A percentile compares a stretch with the other conserved stretches of the same genome.
phyloP scores from a whole-genome alignment of 1,140 invertebrate species.

The Sesamia nonagrioides region DNA sequence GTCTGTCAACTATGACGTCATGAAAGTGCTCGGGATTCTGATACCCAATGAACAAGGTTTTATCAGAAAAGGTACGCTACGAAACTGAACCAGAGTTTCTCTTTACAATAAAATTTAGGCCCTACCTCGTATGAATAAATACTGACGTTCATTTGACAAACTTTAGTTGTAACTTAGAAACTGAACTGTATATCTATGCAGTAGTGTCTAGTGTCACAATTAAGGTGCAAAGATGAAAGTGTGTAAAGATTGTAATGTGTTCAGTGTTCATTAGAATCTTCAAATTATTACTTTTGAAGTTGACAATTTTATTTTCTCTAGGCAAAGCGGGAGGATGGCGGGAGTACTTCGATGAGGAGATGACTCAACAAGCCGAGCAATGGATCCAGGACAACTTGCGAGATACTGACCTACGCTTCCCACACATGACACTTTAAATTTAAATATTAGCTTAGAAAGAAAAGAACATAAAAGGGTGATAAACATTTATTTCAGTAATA shows the following conservation, averaged over 20 bases:
- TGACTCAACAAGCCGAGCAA: constrained; percentile 88
- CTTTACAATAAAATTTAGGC: no score
- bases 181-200: no score
- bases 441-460: constrained; percentile 56
- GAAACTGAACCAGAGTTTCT: no score
- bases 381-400: constrained; percentile 90
- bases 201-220: no score
- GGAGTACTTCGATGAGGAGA: constrained; percentile 89
- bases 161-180: no score
- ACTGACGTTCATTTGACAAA: no score
- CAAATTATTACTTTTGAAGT: no score
- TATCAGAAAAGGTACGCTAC: constrained; percentile 87
- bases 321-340: constrained; percentile 90
- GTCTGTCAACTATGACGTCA: constrained; percentile 90
- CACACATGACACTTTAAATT: constrained; percentile 62
- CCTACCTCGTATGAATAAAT: no score
- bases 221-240: no score
- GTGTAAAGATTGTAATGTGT: no score
- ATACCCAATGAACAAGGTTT: constrained; percentile 87
- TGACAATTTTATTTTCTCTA: constrained; percentile 51
- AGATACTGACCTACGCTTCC: constrained; percentile 88
- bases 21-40: constrained; percentile 88
- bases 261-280: no score
- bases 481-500: constrained; percentile 86
- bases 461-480: constrained; percentile 78